Conservation (phyloP, 2,113 vertebrate genomes). For the Raja brachyura region DNA sequence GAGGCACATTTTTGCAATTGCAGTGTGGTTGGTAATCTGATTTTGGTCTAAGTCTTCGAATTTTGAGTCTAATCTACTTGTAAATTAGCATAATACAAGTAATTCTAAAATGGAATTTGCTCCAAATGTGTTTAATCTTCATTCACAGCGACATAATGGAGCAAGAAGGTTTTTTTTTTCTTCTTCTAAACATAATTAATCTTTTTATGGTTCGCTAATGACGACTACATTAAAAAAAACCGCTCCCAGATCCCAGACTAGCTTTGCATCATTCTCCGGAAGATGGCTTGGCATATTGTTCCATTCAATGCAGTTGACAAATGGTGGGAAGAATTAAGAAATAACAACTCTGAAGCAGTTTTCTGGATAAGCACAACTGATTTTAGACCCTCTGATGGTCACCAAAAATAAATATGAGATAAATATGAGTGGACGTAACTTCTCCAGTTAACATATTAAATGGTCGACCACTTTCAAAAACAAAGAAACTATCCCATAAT, state of each 20-base stretch:
- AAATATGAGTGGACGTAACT: not conserved
- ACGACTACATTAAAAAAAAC: not conserved
- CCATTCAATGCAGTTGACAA: slow-evolving; percentile 2
- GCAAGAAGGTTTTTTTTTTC: too few relatives aligned
- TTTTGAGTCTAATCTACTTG: not conserved
- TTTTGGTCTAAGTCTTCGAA: not conserved
- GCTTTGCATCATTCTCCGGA: not conserved
- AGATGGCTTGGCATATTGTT: not conserved
- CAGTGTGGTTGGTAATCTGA: not conserved
- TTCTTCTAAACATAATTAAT: not conserved
- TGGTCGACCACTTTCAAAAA: slow-evolving; percentile 4
- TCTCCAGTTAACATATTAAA: not conserved
- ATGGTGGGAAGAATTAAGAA: slow-evolving; percentile 26
- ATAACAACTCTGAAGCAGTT: slow-evolving; percentile 21
- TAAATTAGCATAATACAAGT: not conserved
- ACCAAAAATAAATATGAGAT: not conserved
- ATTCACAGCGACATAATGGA: not conserved
- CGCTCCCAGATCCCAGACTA: not conserved
- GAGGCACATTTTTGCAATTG: not conserved
- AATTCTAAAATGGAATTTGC: slow-evolving; percentile 10
- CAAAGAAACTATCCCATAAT: not conserved
- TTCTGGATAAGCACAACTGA: slow-evolving; percentile 1
- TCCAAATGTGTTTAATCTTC: not conserved
- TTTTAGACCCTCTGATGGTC: not conserved
- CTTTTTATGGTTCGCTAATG: not conserved